Conservation (phyloP, 37 sponge, comb jelly and placozoan species). For the Beroe forskalii region DNA sequence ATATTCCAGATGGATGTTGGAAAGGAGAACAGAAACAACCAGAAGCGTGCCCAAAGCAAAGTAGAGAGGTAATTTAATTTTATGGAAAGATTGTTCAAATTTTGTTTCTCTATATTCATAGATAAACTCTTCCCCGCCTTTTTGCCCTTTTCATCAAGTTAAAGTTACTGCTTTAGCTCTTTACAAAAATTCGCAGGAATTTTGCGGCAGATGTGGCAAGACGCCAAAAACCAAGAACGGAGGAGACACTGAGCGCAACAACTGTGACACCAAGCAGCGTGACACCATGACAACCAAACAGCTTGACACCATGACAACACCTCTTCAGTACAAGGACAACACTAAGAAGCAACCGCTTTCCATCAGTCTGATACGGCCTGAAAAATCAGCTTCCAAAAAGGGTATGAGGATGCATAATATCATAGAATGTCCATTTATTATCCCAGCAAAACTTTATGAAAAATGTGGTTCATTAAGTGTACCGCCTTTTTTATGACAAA, state of each 20-base stretch:
- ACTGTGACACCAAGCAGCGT: background rate
- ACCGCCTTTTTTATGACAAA: no score
- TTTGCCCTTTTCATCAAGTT: no score
- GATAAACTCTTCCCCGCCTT: no score
- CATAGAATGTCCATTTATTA: no score
- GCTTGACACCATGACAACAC: background rate
- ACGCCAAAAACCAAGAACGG: background rate
- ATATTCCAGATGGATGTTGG: background rate
- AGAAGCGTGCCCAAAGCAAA: background rate
- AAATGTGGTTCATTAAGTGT: no score
- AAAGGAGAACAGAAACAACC: background rate
- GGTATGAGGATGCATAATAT: no score
- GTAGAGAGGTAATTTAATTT: background rate
- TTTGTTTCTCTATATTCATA: background rate
- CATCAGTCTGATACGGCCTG: background rate
- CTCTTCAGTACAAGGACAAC: background rate
- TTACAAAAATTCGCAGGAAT: background rate
- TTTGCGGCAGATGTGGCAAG: background rate
- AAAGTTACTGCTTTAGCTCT: no score
- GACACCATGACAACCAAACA: background rate
- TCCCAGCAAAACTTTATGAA: no score
- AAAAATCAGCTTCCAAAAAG: background rate
- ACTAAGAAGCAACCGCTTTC: background rate
- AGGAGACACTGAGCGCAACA: no score
- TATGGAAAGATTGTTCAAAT: background rate